These are phyloP conservation scores for Alloplasta piceator DNA, from an alignment of 2,888 invertebrate genomes.

Conservation along the genomic window DNA sequence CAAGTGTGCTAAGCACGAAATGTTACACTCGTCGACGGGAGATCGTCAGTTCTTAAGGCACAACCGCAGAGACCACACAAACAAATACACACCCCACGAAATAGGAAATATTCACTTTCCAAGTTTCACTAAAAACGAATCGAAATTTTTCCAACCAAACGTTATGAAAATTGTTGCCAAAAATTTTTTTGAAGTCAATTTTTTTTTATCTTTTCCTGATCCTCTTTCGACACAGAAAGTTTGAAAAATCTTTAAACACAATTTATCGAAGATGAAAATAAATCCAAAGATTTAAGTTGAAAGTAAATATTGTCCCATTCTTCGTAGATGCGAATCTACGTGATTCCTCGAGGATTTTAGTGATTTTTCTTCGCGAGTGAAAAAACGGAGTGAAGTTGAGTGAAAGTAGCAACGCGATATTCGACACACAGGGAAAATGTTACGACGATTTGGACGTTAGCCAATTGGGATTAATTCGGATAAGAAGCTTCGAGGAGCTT, in stretches of 20 bases:
- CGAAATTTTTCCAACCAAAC: no score
- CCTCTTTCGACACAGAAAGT: background rate
- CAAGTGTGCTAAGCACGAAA: slow-evolving; percentile 6
- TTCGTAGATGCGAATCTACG: no score
- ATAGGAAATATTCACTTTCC: no score
- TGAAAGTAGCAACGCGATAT: slow-evolving; percentile 3
- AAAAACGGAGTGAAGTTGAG: slow-evolving; percentile 33
- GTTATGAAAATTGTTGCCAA: no score
- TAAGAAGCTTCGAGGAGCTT: background rate
- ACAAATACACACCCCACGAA: no score
- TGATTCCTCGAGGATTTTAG: background rate
- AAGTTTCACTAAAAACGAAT: no score
- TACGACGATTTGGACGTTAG: slow-evolving; percentile 48
- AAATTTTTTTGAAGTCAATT: no score
- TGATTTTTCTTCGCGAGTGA: background rate
- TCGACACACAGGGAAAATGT: slow-evolving; percentile 69
- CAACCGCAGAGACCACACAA: slow-evolving; percentile 10
- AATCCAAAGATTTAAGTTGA: background rate
- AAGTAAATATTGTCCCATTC: no score
- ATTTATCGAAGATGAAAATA: background rate
- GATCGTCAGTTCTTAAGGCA: slow-evolving; percentile 32
- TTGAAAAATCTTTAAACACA: background rate
- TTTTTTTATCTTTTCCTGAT: no score
- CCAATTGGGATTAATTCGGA: no score
- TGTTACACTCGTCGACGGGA: background rate